A percentile compares a stretch with the other conserved stretches of the same genome.
phyloP scores from a whole-genome alignment of 1,140 invertebrate species.

The Aplysia californica region DNA sequence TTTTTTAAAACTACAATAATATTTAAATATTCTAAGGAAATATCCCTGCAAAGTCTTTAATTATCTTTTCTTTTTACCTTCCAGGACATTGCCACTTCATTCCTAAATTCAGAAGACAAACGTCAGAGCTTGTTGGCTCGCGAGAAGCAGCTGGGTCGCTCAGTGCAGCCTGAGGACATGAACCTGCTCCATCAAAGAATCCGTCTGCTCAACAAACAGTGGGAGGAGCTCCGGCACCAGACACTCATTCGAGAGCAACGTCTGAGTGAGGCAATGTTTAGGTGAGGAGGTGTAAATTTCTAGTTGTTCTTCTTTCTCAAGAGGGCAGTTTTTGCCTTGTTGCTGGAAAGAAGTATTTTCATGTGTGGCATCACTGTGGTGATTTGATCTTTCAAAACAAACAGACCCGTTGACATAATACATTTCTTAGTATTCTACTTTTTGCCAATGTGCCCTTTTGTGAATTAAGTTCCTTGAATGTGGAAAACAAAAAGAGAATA shows the following conservation, averaged over 20 bases:
- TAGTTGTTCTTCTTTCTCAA: not conserved
- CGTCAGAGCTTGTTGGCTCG: slow-evolving; percentile 74
- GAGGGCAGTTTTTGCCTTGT: not conserved
- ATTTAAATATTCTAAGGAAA: too few species aligned
- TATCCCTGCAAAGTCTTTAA: too few species aligned
- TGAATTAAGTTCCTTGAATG: too few species aligned
- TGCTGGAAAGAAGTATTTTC: too few species aligned
- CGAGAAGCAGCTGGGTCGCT: slow-evolving; percentile 86
- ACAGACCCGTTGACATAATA: too few species aligned
- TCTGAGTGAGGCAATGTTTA: slow-evolving; percentile 49
- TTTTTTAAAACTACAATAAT: too few species aligned
- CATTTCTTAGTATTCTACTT: too few species aligned
- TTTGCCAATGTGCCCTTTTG: too few species aligned
- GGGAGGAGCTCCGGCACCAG: slow-evolving; percentile 57
- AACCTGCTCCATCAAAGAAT: slow-evolving; percentile 80
- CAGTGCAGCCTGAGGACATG: slow-evolving; percentile 87
- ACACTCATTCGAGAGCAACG: slow-evolving; percentile 44
- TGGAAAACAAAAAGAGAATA: too few species aligned
- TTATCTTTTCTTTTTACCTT: too few species aligned
- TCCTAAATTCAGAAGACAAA: slow-evolving; percentile 55
- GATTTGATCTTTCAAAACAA: too few species aligned
- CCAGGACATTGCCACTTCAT: slow-evolving; percentile 56
- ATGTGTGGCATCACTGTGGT: too few species aligned
- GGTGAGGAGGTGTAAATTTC: not conserved
- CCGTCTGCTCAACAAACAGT: slow-evolving; percentile 77